Base-by-base conservation (phyloP, 2,888 invertebrate species). In the Neocrepidodera transversa region DNA sequence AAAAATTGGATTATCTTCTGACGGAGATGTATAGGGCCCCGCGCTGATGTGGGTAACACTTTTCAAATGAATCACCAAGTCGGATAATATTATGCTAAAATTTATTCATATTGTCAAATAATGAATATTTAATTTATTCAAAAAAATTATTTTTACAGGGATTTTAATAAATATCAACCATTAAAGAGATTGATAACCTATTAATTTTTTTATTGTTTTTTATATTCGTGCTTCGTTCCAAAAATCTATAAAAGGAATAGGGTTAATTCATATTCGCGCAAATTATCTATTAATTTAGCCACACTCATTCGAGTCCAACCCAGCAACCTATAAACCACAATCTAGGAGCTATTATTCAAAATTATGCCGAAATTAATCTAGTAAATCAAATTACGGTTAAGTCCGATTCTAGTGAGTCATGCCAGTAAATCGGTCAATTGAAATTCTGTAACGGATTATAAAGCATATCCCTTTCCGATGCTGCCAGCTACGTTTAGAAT, bases 321-420 rank as follows among this genome's bases (percentile, higher is more conserved):
- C 14, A 18, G 8, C 38, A 18, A 18, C 45, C 17, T 45, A 51
- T 42, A 26, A 13, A 38, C 47, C 17, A 49, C 48, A 66, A 69
- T 68, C 68, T 67, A 62, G 61, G 42, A 64, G 52, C 69, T 68
- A 71, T 74, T 73, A 74, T 70, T 74, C 74, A 74, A 71, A 73
- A 71, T 74, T 71, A 71, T 67, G 68, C 71, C 71, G 70, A 73
- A 74, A 74, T 74, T 74, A 74, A 73, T 72, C 70, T 68, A 71
- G 65, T 74, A 73, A 74, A 74, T 74, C 74, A 74, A 73, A 69
- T 71, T 74, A 71, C 67, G 69, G 69, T 68, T 68, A 67, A 69
- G 71, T 70, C 72, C 71, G 68, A 72, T 72, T 71, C 72, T 66
- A 67, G 69, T 67, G 66, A 68, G 70, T 71, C 69, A 68, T 64